Evolutionary conservation across 2,113 vertebrate species (phyloP).

Genomic region (Sciurus niger): DNA sequence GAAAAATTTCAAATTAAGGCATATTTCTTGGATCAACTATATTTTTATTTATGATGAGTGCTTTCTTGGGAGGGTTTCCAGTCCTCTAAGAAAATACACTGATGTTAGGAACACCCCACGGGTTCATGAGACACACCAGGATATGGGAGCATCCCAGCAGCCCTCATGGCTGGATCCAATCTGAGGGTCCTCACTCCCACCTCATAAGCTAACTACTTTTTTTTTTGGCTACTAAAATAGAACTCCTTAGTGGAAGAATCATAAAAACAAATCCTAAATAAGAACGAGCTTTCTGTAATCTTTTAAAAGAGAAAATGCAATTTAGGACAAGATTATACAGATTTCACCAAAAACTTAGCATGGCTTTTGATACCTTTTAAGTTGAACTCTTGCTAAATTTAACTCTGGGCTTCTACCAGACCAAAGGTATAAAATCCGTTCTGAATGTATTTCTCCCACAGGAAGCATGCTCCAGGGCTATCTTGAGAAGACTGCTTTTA

Average conservation of each 20-base stretch:
- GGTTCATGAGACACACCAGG: neutral
- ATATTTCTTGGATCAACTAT: neutral
- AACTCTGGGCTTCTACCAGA: neutral
- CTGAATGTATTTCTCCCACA: neutral
- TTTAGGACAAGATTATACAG: neutral
- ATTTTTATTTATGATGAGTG: neutral
- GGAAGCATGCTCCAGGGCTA: neutral
- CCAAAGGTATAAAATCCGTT: neutral
- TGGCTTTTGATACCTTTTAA: neutral
- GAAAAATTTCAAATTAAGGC: neutral
- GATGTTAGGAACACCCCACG: neutral
- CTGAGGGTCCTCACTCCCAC: neutral
- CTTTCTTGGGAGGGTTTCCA: neutral
- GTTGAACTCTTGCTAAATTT: constrained; percentile 33
- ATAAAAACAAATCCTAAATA: neutral
- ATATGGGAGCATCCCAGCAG: neutral
- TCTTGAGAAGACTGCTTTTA: neutral
- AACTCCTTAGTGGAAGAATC: neutral
- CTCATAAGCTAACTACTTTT: neutral
- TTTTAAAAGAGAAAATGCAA: constrained; percentile 24
- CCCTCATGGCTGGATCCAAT: too few species aligned
- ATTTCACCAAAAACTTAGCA: constrained; percentile 22
- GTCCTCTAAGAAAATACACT: neutral
- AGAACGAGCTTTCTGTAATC: constrained; percentile 2
- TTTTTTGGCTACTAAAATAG: constrained; percentile 5